Percentiles rank a stretch among this genome's conserved stretches.
Conservation (phyloP, 2,888 invertebrate genomes). For the Tethea ocularis region DNA sequence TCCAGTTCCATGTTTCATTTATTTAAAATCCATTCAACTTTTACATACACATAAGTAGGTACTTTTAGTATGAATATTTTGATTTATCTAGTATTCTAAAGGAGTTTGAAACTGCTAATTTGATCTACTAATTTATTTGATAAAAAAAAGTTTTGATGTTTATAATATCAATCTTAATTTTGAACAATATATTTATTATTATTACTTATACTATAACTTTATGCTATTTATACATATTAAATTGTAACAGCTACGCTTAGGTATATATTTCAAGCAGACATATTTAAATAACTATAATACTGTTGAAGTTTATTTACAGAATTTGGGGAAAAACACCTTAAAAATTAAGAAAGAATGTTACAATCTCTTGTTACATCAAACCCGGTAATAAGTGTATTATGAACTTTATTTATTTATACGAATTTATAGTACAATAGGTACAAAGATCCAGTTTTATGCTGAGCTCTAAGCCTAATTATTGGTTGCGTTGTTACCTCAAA, state of each 20-base stretch:
- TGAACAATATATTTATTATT: not conserved
- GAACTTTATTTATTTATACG: not conserved
- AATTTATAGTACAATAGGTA: not conserved
- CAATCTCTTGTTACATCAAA: not conserved
- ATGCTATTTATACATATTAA: conserved; percentile 29
- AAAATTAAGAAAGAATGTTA: not conserved
- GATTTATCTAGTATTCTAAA: too few relatives aligned
- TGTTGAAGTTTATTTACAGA: conserved; percentile 44
- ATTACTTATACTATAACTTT: conserved; percentile 20
- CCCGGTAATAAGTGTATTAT: not conserved
- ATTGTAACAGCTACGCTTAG: not conserved
- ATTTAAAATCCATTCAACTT: too few relatives aligned
- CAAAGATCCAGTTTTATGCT: too few relatives aligned
- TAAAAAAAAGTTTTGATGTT: not conserved
- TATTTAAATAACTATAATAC: conserved; percentile 37
- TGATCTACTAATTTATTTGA: too few relatives aligned
- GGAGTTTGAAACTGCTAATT: too few relatives aligned
- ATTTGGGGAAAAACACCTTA: not conserved
- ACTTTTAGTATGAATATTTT: too few relatives aligned
- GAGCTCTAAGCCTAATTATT: too few relatives aligned
- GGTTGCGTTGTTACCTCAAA: too few relatives aligned
- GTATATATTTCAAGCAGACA: conserved; percentile 8
- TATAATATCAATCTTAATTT: not conserved
- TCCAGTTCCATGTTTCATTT: too few relatives aligned
- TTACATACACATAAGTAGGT: too few relatives aligned